phyloP scores from a whole-genome alignment of 1,140 invertebrate species.

The Mylabris phalerata region DNA sequence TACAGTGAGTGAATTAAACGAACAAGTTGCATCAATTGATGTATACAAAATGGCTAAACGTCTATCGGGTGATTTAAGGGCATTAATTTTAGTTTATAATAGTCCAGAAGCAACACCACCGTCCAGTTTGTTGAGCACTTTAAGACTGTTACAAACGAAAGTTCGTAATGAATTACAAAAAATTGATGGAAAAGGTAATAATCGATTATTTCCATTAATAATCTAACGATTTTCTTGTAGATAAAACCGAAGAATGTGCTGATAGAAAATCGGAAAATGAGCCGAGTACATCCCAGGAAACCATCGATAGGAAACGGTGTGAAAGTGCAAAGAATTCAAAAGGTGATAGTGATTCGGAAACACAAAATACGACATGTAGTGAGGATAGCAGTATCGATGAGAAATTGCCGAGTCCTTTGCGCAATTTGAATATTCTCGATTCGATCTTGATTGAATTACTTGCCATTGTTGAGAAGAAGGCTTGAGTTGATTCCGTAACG shows the following conservation, averaged over 20 bases:
- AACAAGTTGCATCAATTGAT: conserved; percentile 48
- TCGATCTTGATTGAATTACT: conserved; percentile 35
- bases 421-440: conserved; percentile 33
- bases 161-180: conserved; percentile 25
- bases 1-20: conserved; percentile 47
- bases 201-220: background rate
- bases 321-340: conserved; percentile 7
- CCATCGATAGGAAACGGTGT: background rate
- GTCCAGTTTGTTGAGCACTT: conserved; percentile 22
- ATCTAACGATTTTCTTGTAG: conserved; percentile 2
- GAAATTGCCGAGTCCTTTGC: conserved; percentile 20
- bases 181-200: conserved; percentile 15
- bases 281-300: conserved; percentile 20
- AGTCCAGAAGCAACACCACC: conserved; percentile 37
- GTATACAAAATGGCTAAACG: conserved; percentile 46
- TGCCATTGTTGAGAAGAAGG: conserved; percentile 33
- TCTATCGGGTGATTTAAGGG: conserved; percentile 50
- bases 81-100: conserved; percentile 49
- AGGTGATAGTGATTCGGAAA: conserved; percentile 33
- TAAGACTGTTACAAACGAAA: conserved; percentile 31
- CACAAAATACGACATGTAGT: conserved; percentile 24
- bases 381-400: conserved; percentile 25
- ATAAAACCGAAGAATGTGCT: conserved; percentile 2
- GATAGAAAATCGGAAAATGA: conserved; percentile 3
- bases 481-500: conserved; percentile 18